Evolutionary conservation across 2,113 vertebrate genomes (phyloP).

Genomic region (Brachypteracias leptosomus): DNA sequence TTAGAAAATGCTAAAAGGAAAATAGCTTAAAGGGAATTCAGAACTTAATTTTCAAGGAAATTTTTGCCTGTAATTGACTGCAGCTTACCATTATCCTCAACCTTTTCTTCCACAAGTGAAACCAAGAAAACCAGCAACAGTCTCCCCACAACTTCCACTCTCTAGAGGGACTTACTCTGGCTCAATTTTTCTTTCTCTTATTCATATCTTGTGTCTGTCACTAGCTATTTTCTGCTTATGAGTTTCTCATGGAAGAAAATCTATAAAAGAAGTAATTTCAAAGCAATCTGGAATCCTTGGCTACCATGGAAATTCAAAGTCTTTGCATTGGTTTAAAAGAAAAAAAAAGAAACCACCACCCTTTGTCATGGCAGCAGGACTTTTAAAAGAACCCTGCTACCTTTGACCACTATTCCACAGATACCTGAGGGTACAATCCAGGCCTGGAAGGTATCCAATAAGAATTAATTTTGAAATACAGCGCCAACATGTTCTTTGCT

Average conservation of each 20-base stretch:
- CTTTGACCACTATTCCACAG: slow-evolving; percentile 57
- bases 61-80: not conserved
- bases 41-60: not conserved
- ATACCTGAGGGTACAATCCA: slow-evolving; percentile 48
- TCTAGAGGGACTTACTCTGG: not conserved
- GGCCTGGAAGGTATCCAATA: slow-evolving; percentile 35
- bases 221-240: not conserved
- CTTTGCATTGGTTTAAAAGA: not conserved
- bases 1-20: not conserved
- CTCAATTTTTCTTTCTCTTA: not conserved
- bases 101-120: not conserved
- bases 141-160: not conserved
- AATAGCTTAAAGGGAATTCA: not conserved
- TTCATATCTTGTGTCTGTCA: not conserved
- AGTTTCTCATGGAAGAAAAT: not conserved
- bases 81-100: not conserved
- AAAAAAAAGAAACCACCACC: not conserved
- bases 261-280: not conserved
- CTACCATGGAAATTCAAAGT: not conserved
- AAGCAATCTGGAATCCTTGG: not conserved
- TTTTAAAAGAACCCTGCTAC: slow-evolving; percentile 12
- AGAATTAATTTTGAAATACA: slow-evolving; percentile 25
- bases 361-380: not conserved
- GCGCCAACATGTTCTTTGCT: slow-evolving; percentile 32
- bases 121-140: not conserved